phyloP scores from a whole-genome alignment of 2,888 invertebrate species.

The Hirtodrosophila cameraria region DNA sequence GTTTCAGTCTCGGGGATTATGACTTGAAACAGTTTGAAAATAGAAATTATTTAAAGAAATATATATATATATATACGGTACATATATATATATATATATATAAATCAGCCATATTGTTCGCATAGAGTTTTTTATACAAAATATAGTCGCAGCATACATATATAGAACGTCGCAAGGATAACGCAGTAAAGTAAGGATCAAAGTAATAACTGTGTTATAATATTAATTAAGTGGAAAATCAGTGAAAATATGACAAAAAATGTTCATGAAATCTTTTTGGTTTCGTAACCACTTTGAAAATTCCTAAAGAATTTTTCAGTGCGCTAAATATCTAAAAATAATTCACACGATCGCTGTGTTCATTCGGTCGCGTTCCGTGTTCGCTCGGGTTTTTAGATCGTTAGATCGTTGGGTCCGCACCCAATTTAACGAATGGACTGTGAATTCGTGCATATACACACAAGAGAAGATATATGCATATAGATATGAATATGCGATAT shows the following conservation, averaged over 20 bases:
- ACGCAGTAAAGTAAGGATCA: slow-evolving; percentile 67
- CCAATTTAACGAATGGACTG: slow-evolving; percentile 74
- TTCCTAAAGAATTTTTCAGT: slow-evolving; percentile 76
- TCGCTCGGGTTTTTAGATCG: slow-evolving; percentile 36
- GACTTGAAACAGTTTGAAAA: slow-evolving; percentile 84
- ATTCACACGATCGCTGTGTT: slow-evolving; percentile 57
- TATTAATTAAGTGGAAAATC: slow-evolving; percentile 26
- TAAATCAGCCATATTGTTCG: slow-evolving; percentile 67
- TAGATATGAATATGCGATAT: slow-evolving; percentile 51
- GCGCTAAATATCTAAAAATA: slow-evolving; percentile 84
- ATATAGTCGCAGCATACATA: slow-evolving; percentile 52
- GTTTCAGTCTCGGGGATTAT: slow-evolving; percentile 85
- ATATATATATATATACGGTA: slow-evolving; percentile 69
- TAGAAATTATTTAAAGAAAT: slow-evolving; percentile 76
- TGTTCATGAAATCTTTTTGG: slow-evolving; percentile 66
- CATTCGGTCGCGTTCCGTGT: slow-evolving; percentile 55
- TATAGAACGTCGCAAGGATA: slow-evolving; percentile 76
- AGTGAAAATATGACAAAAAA: slow-evolving; percentile 43
- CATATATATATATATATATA: slow-evolving; percentile 63
- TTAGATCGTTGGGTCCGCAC: slow-evolving; percentile 73
- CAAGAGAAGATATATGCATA: slow-evolving; percentile 43
- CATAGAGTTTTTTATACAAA: slow-evolving; percentile 67
- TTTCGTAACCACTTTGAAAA: slow-evolving; percentile 81
- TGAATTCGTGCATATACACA: slow-evolving; percentile 67
- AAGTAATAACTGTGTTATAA: slow-evolving; percentile 4